Percentiles rank a stretch among this genome's conserved stretches.
Evolutionary conservation across 2,797 vertebrate genomes (phyloP).

Genomic region (Neosilurus mollespiculum): DNA sequence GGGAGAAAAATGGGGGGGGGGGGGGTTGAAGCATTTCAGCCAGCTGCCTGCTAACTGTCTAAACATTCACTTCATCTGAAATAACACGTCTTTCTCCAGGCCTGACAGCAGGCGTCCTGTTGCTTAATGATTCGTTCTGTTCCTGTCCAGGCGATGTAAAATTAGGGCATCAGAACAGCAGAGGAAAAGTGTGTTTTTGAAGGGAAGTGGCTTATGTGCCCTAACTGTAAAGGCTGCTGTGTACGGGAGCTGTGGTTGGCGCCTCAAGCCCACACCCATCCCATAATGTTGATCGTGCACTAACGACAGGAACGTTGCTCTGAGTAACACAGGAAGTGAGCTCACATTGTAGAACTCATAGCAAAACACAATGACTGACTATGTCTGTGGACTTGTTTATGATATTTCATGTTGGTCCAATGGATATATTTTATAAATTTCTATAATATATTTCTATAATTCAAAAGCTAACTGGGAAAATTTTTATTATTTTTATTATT

Average conservation of each 20-base stretch:
- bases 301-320: conserved; percentile 12
- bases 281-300: conserved; percentile 15
- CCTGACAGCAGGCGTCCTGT: conserved; percentile 35
- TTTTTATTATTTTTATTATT: too few species aligned
- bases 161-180: conserved; percentile 31
- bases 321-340: conserved; percentile 46
- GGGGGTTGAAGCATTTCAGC: too few species aligned
- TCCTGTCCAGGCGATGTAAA: conserved; percentile 36
- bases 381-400: not conserved
- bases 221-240: conserved; percentile 39
- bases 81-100: conserved; percentile 25
- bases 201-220: conserved; percentile 44
- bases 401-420: not conserved
- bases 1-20: too few species aligned
- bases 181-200: conserved; percentile 42
- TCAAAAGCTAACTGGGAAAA: not conserved
- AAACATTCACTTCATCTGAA: conserved; percentile 8
- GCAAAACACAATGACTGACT: not conserved
- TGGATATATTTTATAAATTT: not conserved
- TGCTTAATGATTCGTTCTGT: conserved; percentile 48
- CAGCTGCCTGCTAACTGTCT: not conserved
- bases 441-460: not conserved
- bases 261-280: conserved; percentile 37
- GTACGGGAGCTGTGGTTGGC: conserved; percentile 12
- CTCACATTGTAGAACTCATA: conserved; percentile 10